These are phyloP conservation scores for Azemiops feae DNA, from an alignment of 2,113 vertebrate genomes.

Conservation along the genomic window DNA sequence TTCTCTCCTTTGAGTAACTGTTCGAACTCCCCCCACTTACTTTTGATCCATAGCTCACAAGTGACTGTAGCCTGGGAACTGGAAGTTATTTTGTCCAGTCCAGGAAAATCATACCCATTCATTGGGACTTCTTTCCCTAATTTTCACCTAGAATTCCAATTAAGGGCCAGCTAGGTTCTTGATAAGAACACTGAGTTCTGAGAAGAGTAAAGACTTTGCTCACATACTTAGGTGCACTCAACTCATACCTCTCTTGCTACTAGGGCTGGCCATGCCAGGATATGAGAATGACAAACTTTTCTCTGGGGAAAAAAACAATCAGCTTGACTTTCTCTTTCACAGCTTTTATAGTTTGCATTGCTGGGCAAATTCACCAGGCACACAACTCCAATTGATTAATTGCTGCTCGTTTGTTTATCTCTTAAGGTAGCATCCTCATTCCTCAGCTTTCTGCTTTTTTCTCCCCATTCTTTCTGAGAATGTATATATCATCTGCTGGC, in stretches of 20 bases:
- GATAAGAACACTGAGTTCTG: not conserved
- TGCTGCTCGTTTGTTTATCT: not conserved
- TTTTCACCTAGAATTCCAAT: not conserved
- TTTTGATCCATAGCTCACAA: not conserved
- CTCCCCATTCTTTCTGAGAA: not conserved
- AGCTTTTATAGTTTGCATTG: not conserved
- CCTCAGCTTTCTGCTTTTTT: not conserved
- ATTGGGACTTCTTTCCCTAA: not conserved
- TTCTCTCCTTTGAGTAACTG: not conserved
- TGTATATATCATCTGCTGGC: not conserved
- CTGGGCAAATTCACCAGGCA: not conserved
- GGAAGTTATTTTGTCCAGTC: not conserved
- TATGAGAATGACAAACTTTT: not conserved
- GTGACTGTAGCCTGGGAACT: not conserved
- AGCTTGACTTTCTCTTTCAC: not conserved
- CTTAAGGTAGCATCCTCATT: not conserved
- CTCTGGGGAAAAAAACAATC: not conserved
- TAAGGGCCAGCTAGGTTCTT: not conserved
- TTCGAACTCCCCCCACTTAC: not conserved
- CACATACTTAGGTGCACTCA: not conserved
- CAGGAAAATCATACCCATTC: not conserved
- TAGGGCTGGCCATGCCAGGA: not conserved
- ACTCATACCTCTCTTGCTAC: not conserved
- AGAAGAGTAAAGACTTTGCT: not conserved
- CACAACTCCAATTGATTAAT: not conserved